Percentiles rank a stretch among this genome's conserved stretches.
Evolutionary conservation across 2,113 vertebrate species (phyloP).

Genomic region (Grammomys dolichurus): DNA sequence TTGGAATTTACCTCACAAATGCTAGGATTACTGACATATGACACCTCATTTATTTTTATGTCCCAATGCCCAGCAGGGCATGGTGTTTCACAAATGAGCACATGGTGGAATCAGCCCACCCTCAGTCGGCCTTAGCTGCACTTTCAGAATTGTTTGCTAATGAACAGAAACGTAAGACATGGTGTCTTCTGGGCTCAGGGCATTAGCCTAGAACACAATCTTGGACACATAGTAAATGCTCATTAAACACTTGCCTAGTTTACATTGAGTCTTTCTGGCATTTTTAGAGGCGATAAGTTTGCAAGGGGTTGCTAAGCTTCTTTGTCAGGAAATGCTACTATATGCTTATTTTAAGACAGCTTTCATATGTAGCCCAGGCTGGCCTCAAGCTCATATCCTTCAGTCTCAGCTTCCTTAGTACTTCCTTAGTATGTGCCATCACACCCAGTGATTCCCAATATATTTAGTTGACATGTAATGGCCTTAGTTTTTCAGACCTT

Average conservation of each 20-base stretch:
- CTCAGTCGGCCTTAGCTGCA: neutral
- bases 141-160: neutral
- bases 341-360: neutral
- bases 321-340: no score
- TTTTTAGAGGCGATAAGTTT: neutral
- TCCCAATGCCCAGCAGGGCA: neutral
- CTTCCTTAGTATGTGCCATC: no score
- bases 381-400: neutral
- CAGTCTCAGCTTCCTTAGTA: no score
- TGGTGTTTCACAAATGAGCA: neutral
- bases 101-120: neutral
- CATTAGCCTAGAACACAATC: neutral
- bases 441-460: neutral
- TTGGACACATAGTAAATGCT: neutral
- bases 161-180: neutral
- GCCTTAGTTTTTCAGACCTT: neutral
- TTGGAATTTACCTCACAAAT: neutral
- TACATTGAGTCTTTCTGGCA: neutral
- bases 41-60: neutral
- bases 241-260: neutral
- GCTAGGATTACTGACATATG: neutral
- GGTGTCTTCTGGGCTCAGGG: neutral
- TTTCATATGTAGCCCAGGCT: neutral
- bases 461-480: neutral
- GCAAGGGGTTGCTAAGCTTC: neutral